A percentile compares a stretch with the other conserved stretches of the same genome.
Conservation (phyloP, 30 jellyfish, hydroid and myxozoan species). For the Cassiopea andromeda region DNA sequence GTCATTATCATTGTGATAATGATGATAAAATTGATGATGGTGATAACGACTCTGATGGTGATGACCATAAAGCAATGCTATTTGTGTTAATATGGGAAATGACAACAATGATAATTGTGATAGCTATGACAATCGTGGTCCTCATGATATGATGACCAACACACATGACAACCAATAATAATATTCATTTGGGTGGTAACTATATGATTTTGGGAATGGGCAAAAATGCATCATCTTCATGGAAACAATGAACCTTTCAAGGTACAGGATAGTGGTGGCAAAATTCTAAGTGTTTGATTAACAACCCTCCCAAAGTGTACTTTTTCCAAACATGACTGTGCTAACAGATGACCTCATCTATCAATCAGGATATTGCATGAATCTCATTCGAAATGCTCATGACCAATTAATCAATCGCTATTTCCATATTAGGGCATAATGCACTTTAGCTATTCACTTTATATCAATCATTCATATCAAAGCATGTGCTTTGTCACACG, state of each 20-base stretch:
- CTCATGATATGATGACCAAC: neutral
- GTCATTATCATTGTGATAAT: neutral
- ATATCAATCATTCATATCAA: neutral
- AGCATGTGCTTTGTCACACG: neutral
- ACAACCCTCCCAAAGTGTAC: too few species aligned
- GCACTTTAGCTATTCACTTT: neutral
- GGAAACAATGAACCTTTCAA: too few species aligned
- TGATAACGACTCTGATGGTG: neutral
- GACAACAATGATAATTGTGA: neutral
- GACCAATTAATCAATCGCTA: neutral
- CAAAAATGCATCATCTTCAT: too few species aligned
- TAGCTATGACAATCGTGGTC: neutral
- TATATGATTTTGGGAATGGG: too few species aligned
- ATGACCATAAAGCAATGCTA: neutral
- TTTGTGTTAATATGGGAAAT: neutral
- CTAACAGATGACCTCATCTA: too few species aligned
- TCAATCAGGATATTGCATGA: neutral
- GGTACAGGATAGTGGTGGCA: too few species aligned
- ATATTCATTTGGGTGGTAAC: neutral
- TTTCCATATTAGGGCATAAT: constrained; percentile 9
- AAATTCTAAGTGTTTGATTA: too few species aligned
- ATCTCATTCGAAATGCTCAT: neutral
- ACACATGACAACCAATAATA: neutral
- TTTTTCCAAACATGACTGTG: too few species aligned
- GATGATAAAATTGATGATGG: neutral